Percentiles rank a stretch among this genome's conserved stretches.
Conservation (phyloP, 2,888 invertebrate species). For the Eilema sororculum region DNA sequence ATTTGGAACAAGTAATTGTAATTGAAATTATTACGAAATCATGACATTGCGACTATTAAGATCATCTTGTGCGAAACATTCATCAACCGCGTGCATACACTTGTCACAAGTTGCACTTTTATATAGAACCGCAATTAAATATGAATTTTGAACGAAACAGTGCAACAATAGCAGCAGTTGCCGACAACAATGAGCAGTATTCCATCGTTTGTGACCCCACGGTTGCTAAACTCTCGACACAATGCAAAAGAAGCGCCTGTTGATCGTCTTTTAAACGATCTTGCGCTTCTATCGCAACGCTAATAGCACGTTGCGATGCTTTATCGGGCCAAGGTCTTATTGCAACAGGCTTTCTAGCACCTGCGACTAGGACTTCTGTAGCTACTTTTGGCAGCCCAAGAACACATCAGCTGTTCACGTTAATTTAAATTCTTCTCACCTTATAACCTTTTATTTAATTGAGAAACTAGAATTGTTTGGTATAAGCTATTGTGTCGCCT, state of each 20-base stretch:
- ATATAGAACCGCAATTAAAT: constrained; percentile 71
- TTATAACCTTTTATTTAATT: constrained; percentile 78
- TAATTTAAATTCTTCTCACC: constrained; percentile 80
- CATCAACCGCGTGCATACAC: constrained; percentile 46
- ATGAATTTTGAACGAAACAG: constrained; percentile 74
- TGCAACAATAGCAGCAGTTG: constrained; percentile 72
- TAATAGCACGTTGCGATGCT: constrained; percentile 77
- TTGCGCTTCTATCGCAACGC: constrained; percentile 77
- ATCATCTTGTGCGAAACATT: constrained; percentile 65
- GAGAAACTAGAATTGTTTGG: constrained; percentile 62
- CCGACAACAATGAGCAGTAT: constrained; percentile 73
- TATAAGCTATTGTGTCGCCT: constrained; percentile 67
- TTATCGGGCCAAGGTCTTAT: constrained; percentile 80
- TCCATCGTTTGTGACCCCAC: constrained; percentile 70
- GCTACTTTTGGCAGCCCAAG: constrained; percentile 65
- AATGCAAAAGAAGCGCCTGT: constrained; percentile 76
- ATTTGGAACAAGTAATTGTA: constrained; percentile 49
- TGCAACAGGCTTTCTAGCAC: constrained; percentile 84
- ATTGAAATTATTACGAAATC: constrained; percentile 64
- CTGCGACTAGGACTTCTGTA: constrained; percentile 71
- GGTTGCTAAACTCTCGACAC: constrained; percentile 75
- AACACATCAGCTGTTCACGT: constrained; percentile 60
- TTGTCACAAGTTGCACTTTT: constrained; percentile 56
- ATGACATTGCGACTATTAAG: constrained; percentile 64
- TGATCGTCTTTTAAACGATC: constrained; percentile 86